These are phyloP conservation scores for Cyanoramphus novaezelandiae DNA, from an alignment of 2,113 vertebrate species.

Conservation along the genomic window DNA sequence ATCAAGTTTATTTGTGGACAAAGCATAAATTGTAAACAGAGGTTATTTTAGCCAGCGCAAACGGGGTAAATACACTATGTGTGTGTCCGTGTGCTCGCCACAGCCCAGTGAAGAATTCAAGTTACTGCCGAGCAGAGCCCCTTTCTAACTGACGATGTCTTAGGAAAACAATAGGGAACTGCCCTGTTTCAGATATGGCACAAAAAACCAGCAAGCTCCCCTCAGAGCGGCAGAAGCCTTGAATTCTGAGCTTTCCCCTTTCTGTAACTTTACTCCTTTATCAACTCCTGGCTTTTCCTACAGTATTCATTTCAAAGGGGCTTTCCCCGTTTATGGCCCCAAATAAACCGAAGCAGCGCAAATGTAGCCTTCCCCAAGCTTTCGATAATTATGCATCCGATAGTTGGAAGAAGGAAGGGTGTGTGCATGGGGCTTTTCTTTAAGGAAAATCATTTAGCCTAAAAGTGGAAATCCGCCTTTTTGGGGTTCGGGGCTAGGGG, in stretches of 20 bases:
- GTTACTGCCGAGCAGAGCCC: neutral
- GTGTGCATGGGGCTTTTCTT: neutral
- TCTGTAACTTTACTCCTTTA: slow-evolving; percentile 9
- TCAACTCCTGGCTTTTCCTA: neutral
- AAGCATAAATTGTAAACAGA: slow-evolving; percentile 7
- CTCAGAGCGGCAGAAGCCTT: neutral
- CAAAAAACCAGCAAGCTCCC: neutral
- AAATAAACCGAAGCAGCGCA: neutral
- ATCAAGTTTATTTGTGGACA: slow-evolving; percentile 1
- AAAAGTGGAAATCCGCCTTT: neutral
- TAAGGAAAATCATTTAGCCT: neutral
- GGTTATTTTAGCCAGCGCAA: neutral
- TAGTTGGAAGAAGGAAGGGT: neutral
- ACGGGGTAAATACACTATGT: neutral
- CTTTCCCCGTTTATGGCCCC: slow-evolving; percentile 8
- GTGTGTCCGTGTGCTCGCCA: neutral
- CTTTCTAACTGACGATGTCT: neutral
- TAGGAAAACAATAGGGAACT: neutral
- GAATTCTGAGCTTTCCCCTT: neutral
- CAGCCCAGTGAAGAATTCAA: neutral
- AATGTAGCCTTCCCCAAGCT: neutral
- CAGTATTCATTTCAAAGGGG: slow-evolving; percentile 58
- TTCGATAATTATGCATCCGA: neutral
- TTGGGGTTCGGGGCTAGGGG: fast-evolving
- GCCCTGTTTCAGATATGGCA: neutral